Percentiles rank a stretch among this genome's conserved stretches.
These are phyloP conservation scores for Xenopus borealis DNA, from an alignment of 2,113 vertebrate genomes.

Conservation along the genomic window DNA sequence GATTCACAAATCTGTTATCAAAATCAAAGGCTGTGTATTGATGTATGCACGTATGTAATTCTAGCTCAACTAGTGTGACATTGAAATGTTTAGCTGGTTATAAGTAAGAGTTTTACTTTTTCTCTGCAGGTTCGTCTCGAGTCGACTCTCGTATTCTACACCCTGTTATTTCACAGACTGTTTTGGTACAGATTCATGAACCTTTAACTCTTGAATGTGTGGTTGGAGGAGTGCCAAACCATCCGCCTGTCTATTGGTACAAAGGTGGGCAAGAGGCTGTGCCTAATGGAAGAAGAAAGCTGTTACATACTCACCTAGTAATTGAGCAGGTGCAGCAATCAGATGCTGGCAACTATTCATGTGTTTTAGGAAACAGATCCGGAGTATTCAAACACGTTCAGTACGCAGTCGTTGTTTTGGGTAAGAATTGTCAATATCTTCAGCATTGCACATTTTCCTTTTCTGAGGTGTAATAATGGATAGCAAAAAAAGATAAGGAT, in stretches of 20 bases:
- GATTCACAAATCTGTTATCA: no score
- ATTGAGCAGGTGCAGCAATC: constrained; percentile 53
- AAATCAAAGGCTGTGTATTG: no score
- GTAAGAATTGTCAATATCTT: constrained; percentile 60
- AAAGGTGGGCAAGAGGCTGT: constrained; percentile 66
- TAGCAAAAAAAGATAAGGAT: no score
- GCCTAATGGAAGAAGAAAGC: constrained; percentile 53
- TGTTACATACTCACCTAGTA: constrained; percentile 72
- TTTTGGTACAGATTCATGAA: constrained; percentile 62
- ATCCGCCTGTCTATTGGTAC: constrained; percentile 66
- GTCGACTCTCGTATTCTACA: constrained; percentile 66
- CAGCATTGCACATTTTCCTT: no score
- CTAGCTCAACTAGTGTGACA: no score
- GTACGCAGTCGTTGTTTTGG: constrained; percentile 79
- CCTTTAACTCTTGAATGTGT: constrained; percentile 83
- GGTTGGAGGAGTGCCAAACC: constrained; percentile 60
- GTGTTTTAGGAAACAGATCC: constrained; percentile 60
- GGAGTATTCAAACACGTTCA: constrained; percentile 60
- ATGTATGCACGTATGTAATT: no score
- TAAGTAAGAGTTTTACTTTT: constrained; percentile 1
- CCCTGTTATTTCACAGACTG: constrained; percentile 58
- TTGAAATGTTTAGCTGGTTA: neutral
- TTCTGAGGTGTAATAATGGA: no score
- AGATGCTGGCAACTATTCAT: constrained; percentile 81
- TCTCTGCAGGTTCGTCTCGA: constrained; percentile 59